Conservation (phyloP, 2,888 invertebrate genomes). For the Sesia apiformis region DNA sequence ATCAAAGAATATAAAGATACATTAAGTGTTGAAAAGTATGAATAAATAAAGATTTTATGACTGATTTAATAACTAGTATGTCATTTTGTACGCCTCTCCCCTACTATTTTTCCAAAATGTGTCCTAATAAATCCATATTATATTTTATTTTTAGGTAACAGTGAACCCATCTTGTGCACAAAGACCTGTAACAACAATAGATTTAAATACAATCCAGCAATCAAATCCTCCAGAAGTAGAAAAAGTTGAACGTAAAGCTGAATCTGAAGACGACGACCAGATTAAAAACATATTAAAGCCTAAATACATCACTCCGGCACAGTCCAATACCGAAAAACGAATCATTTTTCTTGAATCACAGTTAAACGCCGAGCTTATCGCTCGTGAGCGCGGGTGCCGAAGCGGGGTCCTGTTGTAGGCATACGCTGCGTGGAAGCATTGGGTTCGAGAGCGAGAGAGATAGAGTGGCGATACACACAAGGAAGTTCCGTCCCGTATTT, state of each 20-base stretch:
- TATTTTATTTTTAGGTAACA: background rate
- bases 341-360: constrained; percentile 1
- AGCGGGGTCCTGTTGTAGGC: too few species aligned
- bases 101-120: too few species aligned
- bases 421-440: too few species aligned
- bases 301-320: background rate
- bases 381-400: background rate
- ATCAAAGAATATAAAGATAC: too few species aligned
- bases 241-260: background rate
- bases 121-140: background rate
- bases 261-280: constrained; percentile 1
- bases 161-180: background rate
- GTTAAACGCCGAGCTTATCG: background rate
- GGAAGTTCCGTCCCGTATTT: background rate
- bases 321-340: constrained; percentile 1
- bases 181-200: background rate
- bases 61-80: too few species aligned
- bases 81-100: too few species aligned
- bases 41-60: too few species aligned
- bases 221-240: constrained; percentile 1
- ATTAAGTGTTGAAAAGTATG: too few species aligned
- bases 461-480: too few species aligned
- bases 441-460: too few species aligned
- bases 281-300: background rate
- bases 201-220: background rate